Evolutionary conservation across 92 coral and sea anemone species (phyloP), one percentile per base, ranked within the genome.

Genomic region (Phenganax marumi): DNA sequence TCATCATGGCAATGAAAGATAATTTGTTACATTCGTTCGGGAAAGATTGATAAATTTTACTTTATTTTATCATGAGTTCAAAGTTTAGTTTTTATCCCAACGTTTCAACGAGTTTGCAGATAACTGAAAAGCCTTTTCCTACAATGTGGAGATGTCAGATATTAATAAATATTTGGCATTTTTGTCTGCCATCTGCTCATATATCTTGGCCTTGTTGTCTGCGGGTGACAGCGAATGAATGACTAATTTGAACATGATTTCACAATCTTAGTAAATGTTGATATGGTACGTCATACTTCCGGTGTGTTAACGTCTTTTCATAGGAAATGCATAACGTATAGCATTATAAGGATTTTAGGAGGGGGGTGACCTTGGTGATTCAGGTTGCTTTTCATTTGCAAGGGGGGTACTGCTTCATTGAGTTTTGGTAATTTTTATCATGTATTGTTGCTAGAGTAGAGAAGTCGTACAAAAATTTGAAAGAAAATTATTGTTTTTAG

Each of bases 131-230:
- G 22, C 25, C 33, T 62, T 19, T 26, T 69, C 75, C 25, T 39
- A 10, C 43, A 25, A 19, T 47, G 25, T 72, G 77, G 3, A 25
- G n/a, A 23, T 1, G 52, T 23, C 33, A 54, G 10, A 26, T n/a
- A n/a, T n/a, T n/a, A n/a, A n/a, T 52, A 76, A 76, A 76, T 76
- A 56, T 56, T 76, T 76, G 69, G 8, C 68, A 76, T 76, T 74
- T 76, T 74, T 74, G 46, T 63, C 7, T 74, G 79, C 23, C 62
- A 53, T 25, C 43, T 33, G 26, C 79, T 50, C 22, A 74, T 21
- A 51, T 70, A n/a, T 70, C 16, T 23, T 70, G 76, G 9, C 13
- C 77, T 52, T 74, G 61, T 17, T 26, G 16, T 74, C 48, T 54
- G 18, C 48, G 14, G 60, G 48, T 66, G 79, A 14, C 62, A 24